phyloP scores from a whole-genome alignment of 92 coral and sea anemone species.

The Anthopleura xanthogrammica region DNA sequence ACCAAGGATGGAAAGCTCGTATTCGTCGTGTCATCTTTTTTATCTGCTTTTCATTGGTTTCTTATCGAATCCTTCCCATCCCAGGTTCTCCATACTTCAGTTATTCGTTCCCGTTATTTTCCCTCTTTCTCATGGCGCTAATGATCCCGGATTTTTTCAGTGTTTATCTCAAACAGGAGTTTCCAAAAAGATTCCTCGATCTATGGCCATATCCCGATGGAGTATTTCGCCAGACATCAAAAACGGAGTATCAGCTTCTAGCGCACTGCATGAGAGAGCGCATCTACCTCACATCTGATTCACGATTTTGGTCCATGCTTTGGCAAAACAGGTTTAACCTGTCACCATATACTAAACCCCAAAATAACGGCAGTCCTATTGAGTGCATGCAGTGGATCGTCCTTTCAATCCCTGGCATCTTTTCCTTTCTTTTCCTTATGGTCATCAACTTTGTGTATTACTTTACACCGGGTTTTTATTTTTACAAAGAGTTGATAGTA shows the following conservation, averaged over 20 bases:
- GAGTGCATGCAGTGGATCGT: not conserved
- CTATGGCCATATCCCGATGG: slow-evolving; percentile 46
- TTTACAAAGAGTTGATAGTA: slow-evolving; percentile 36
- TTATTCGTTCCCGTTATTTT: not conserved
- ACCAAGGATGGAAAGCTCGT: slow-evolving; percentile 22
- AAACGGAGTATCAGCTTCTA: slow-evolving; percentile 38
- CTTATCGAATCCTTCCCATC: slow-evolving; percentile 29
- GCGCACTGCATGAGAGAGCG: slow-evolving; percentile 49
- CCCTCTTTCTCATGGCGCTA: slow-evolving; percentile 1
- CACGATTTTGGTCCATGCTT: slow-evolving; percentile 32
- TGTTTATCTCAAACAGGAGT: slow-evolving; percentile 16
- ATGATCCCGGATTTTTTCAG: slow-evolving; percentile 41
- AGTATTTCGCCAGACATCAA: slow-evolving; percentile 21
- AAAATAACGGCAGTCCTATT: slow-evolving; percentile 17
- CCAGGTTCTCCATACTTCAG: slow-evolving; percentile 1
- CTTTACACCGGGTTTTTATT: slow-evolving; percentile 42
- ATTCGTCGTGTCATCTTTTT: slow-evolving; percentile 35
- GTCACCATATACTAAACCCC: slow-evolving; percentile 3
- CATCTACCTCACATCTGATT: slow-evolving; percentile 32
- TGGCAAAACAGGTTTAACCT: slow-evolving; percentile 17
- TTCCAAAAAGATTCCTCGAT: slow-evolving; percentile 38
- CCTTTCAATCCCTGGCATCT: not conserved
- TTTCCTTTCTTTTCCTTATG: slow-evolving; percentile 6
- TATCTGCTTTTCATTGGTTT: slow-evolving; percentile 7
- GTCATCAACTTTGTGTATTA: slow-evolving; percentile 15